Evolutionary conservation across 1,140 invertebrate species (phyloP).

Genomic region (Calephelis nemesis): DNA sequence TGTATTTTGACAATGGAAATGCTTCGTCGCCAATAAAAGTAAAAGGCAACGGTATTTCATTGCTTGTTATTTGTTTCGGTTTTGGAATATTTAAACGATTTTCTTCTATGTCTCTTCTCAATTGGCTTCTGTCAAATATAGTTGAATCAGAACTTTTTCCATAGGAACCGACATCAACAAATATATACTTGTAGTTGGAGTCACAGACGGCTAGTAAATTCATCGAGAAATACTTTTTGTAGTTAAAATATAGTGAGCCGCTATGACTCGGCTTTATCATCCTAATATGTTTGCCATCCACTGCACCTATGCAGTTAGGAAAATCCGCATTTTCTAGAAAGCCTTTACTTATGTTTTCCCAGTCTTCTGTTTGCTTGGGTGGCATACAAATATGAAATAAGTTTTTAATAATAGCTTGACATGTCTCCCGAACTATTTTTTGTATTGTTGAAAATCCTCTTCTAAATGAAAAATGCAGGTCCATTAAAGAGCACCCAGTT

Average conservation of each 20-base stretch:
- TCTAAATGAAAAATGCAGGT: too few species aligned
- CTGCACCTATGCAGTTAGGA: constrained; percentile 5
- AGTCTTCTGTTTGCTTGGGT: constrained; percentile 27
- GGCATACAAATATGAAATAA: constrained; percentile 29
- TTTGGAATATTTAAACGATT: constrained; percentile 18
- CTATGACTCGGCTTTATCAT: constrained; percentile 18
- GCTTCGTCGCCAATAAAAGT: constrained; percentile 18
- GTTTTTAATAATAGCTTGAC: constrained; percentile 31
- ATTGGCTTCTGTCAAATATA: constrained; percentile 22
- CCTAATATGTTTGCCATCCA: constrained; percentile 20
- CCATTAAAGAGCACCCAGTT: too few species aligned
- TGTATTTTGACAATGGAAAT: constrained; percentile 17
- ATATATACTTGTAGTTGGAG: constrained; percentile 28
- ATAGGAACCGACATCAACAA: constrained; percentile 27
- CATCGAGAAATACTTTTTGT: constrained; percentile 28
- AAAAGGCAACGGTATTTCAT: not conserved
- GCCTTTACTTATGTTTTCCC: constrained; percentile 25
- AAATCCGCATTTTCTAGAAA: constrained; percentile 25
- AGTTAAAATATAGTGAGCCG: constrained; percentile 13
- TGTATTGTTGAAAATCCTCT: too few species aligned
- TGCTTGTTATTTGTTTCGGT: not conserved
- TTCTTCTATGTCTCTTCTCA: constrained; percentile 8
- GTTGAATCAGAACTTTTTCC: constrained; percentile 6
- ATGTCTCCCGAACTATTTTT: not conserved
- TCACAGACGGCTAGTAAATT: constrained; percentile 26